Evolutionary conservation across 1,140 invertebrate genomes (phyloP), one percentile per base, ranked within the genome.

Genomic region (Halyomorpha halys): DNA sequence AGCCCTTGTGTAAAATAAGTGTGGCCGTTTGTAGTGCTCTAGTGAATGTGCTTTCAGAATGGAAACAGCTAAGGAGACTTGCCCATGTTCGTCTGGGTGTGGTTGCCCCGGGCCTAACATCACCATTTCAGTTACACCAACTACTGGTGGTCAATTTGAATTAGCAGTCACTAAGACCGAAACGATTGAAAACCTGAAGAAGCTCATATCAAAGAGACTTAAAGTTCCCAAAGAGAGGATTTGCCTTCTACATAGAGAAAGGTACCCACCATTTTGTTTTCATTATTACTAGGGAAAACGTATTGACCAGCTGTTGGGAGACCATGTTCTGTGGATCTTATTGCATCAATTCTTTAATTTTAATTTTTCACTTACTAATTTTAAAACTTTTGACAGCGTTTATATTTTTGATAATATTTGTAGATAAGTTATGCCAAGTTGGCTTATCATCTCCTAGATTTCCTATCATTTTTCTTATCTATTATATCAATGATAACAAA

Each of bases 171-270:
- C 88, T 68, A 81, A 82, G 67, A 82, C 83, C 71, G 88, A 89
- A 68, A 89, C 83, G 66, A 85, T 95, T 59, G 90, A 92, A 71
- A 88, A 86, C 73, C 81, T 95, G 16, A 94, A 94, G 76, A 91
- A 91, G 77, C 80, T 89, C 56, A 88, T 95, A 70, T 91, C 91
- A n/a, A 91, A 92, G 76, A 86, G 85, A 74, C 79, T 94, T 65
- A 92, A 91, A 81, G 88, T 95, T 72, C 84, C 88, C 68, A 92
- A 92, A 77, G 90, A 94, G 78, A 84, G 90, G 72, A 93, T 95
- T 76, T 91, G 89, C 75, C 79, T 96, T 71, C 80, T 96, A 64
- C 87, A 93, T 77, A 84, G 89, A 69, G 90, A 96, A 77, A 92
- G 90, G 92, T 94, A 56, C 53, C 53, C 53, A 23, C 53, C 53